Base-by-base conservation (phyloP, 2,888 invertebrate species). In the Cheiracanthium punctorium region DNA sequence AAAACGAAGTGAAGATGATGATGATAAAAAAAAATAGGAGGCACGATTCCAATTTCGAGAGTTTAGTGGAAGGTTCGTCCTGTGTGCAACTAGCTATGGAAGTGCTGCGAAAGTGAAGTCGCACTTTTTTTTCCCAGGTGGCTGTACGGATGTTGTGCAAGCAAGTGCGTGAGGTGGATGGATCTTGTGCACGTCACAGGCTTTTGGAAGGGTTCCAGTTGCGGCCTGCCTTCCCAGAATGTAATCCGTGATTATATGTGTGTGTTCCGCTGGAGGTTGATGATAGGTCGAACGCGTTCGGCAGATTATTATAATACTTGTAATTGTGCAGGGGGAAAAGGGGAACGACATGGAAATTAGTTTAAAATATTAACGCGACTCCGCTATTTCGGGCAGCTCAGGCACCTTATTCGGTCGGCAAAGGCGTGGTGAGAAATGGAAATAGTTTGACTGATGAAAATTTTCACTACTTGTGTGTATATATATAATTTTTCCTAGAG, bases 121-220 rank as follows among this genome's bases (percentile, higher is more conserved):
- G 48, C 48, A 48, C 8, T 48, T 48, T n/a, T n/a, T n/a, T n/a
- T n/a, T n/a, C 14, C 48, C 48, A 48, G 48, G 14, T 48, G 48
- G 17, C 65, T 29, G 65, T 30, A 30, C n/a, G n/a, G n/a, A n/a
- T 29, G 65, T 65, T 65, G 29, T n/a, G 30, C 30, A 65, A 65
- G 30, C 30, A 65, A 65, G 29, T 30, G 65, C 30, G 29, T 28
- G 65, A 17, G 10, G 58, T 58, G 14, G 10, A 20, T 58, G 14
- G 1, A 33, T 80, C 32, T 48, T n/a, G 20, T 17, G 17, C 33
- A 81, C 81, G 81, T 81, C 81, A 81, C 30, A 14, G 7, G 28
- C n/a, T 69, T 52, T 81, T 81, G 81, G 81, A 81, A 65, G 30
- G 0, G 24, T 81, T 81, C 81, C 81, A 80, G 80, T 67, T 28